Conservation (phyloP, 23 tunicate species). For the Styela plicata region DNA sequence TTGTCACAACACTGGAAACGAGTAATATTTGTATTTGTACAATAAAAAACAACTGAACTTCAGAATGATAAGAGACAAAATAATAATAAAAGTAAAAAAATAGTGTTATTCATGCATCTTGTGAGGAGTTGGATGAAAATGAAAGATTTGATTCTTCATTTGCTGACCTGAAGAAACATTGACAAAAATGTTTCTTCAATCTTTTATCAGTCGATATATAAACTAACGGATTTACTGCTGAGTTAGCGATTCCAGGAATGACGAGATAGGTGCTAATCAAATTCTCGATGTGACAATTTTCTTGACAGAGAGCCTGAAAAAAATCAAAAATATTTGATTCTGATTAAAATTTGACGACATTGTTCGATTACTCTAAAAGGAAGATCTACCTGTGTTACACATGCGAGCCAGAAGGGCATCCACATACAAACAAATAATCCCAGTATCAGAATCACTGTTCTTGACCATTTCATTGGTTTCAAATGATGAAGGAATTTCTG, state of each 20-base stretch:
- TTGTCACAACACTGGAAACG: too few relatives aligned
- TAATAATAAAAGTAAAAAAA: too few relatives aligned
- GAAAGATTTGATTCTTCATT: not conserved
- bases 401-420: slow-evolving; percentile 59
- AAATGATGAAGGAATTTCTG: slow-evolving; percentile 2
- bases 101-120: not conserved
- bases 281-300: slow-evolving; percentile 48
- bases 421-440: slow-evolving; percentile 75
- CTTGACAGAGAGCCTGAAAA: slow-evolving; percentile 45
- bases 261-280: slow-evolving; percentile 63
- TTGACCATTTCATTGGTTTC: slow-evolving; percentile 44
- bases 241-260: slow-evolving; percentile 56
- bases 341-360: not conserved
- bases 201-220: slow-evolving; percentile 71
- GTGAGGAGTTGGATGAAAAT: not conserved
- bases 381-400: slow-evolving; percentile 53
- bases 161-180: slow-evolving; percentile 8
- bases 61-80: too few relatives aligned
- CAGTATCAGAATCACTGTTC: slow-evolving; percentile 48
- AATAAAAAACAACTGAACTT: too few relatives aligned
- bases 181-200: slow-evolving; percentile 51
- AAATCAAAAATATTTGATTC: not conserved
- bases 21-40: too few relatives aligned
- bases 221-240: slow-evolving; percentile 77
- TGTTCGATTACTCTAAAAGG: not conserved